Evolutionary conservation across 2,888 invertebrate species (phyloP).

Genomic region (Drymonia ruficornis): DNA sequence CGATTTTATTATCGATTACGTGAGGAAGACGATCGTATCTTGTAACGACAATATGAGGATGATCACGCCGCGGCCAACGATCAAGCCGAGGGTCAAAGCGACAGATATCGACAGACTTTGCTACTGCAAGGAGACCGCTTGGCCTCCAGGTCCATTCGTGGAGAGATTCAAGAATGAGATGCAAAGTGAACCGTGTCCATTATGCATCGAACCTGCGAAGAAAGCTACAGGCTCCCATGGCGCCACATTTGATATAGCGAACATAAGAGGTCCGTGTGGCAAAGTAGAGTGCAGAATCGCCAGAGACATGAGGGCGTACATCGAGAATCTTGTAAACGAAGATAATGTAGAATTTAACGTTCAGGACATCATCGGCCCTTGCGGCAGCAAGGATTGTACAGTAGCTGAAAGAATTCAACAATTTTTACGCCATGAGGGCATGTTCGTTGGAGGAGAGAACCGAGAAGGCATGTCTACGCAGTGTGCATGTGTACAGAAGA

Average conservation of each 20-base stretch:
- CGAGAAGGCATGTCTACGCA: constrained; percentile 69
- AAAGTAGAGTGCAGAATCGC: constrained; percentile 74
- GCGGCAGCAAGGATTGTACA: constrained; percentile 73
- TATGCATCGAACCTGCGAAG: constrained; percentile 61
- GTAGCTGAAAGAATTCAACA: constrained; percentile 69
- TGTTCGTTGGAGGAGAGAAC: constrained; percentile 52
- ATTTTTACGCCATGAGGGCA: constrained; percentile 68
- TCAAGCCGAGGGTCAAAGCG: constrained; percentile 70
- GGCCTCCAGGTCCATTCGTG: constrained; percentile 69
- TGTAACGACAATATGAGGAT: constrained; percentile 80
- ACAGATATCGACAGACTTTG: constrained; percentile 75
- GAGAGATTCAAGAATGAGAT: constrained; percentile 65
- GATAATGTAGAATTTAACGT: constrained; percentile 65
- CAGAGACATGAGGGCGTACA: constrained; percentile 69
- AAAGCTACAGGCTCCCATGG: constrained; percentile 37
- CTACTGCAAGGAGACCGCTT: constrained; percentile 69
- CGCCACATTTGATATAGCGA: constrained; percentile 67
- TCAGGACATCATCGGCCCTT: constrained; percentile 69
- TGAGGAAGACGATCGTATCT: constrained; percentile 72
- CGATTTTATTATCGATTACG: constrained; percentile 71
- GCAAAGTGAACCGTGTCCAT: constrained; percentile 63
- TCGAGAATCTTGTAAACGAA: constrained; percentile 71
- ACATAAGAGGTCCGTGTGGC: constrained; percentile 77
- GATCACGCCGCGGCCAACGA: constrained; percentile 72
- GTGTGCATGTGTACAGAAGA: constrained; percentile 68